phyloP scores from a whole-genome alignment of 2,113 vertebrate species.

The Carassius gibelio region DNA sequence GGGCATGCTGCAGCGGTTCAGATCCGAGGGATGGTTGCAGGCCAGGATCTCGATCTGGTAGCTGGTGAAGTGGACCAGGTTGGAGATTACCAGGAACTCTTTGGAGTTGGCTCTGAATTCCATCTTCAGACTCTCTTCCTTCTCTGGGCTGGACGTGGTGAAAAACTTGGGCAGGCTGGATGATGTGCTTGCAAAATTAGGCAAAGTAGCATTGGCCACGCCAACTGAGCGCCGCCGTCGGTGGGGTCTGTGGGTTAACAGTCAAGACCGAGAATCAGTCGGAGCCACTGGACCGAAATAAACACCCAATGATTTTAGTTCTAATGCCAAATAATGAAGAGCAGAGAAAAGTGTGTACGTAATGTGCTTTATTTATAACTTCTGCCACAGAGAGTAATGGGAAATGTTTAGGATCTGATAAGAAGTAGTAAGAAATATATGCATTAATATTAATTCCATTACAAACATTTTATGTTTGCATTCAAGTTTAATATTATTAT shows the following conservation, averaged over 20 bases:
- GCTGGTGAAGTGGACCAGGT: slow-evolving; percentile 91
- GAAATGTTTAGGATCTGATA: no score
- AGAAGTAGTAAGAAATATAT: no score
- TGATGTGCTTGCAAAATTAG: slow-evolving; percentile 65
- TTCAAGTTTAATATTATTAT: no score
- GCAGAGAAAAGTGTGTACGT: no score
- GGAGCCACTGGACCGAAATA: background rate
- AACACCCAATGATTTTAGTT: background rate
- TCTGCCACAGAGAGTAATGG: no score
- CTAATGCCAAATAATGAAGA: background rate
- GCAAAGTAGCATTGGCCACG: slow-evolving; percentile 75
- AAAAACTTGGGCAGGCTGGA: slow-evolving; percentile 65
- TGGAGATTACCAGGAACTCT: slow-evolving; percentile 89
- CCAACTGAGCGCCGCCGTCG: slow-evolving; percentile 85
- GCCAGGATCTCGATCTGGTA: slow-evolving; percentile 97
- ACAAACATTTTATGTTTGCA: no score
- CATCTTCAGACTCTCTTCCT: slow-evolving; percentile 69
- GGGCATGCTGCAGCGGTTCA: slow-evolving; percentile 83
- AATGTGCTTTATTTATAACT: no score
- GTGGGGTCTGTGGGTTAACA: slow-evolving; percentile 72
- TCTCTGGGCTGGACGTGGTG: slow-evolving; percentile 61
- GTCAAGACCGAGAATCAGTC: no score
- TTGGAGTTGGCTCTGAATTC: slow-evolving; percentile 82
- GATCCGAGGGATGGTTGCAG: slow-evolving; percentile 84
- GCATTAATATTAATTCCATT: no score